Evolutionary conservation across 2,113 vertebrate genomes (phyloP).

Genomic region (Cynocephalus volans): DNA sequence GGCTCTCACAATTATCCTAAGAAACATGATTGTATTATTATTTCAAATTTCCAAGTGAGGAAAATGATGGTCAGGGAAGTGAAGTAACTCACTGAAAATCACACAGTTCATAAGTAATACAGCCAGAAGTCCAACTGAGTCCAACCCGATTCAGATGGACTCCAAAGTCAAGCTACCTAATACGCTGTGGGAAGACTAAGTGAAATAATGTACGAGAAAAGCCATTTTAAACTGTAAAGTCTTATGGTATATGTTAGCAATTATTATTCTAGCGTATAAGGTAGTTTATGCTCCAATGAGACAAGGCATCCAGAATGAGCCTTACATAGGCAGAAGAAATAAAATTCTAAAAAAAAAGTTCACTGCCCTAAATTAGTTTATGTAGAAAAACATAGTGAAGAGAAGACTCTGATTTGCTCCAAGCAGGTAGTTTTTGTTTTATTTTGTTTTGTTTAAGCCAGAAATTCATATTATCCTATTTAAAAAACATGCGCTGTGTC

Average conservation of each 20-base stretch:
- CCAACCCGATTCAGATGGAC: not conserved
- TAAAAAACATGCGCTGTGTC: not conserved
- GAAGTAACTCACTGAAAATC: not conserved
- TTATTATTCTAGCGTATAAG: slow-evolving; percentile 20
- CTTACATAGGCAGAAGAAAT: not conserved
- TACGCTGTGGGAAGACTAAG: not conserved
- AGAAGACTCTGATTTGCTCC: not conserved
- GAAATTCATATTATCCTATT: not conserved
- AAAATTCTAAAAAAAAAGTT: slow-evolving; percentile 21
- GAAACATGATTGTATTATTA: not conserved
- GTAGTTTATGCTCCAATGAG: not conserved
- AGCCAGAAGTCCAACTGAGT: not conserved
- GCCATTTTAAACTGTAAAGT: not conserved
- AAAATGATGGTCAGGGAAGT: not conserved
- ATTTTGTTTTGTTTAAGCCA: too few species aligned
- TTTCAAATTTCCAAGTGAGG: not conserved
- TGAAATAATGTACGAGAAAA: slow-evolving; percentile 4
- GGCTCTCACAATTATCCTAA: not conserved
- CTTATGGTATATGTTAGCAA: not conserved
- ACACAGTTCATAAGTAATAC: not conserved
- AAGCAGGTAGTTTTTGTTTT: not conserved
- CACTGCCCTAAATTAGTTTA: not conserved
- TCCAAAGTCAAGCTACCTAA: not conserved
- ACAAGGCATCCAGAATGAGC: not conserved
- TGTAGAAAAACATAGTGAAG: not conserved